Percentiles rank a stretch among this genome's conserved stretches.
Evolutionary conservation across 2,797 vertebrate genomes (phyloP).

Genomic region (Neosilurus mollespiculum): DNA sequence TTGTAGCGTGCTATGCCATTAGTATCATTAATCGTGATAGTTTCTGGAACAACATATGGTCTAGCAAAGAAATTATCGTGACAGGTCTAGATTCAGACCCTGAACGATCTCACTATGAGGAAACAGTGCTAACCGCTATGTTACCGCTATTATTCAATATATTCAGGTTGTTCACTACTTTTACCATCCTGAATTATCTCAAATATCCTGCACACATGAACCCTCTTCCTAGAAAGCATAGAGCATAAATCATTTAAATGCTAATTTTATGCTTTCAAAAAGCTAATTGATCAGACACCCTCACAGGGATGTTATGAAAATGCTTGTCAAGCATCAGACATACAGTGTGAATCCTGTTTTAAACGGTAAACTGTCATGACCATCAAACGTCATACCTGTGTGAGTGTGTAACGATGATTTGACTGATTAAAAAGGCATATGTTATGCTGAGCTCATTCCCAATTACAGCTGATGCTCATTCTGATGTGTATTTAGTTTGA

Average conservation of each 20-base stretch:
- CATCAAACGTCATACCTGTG: background rate
- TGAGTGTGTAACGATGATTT: too few relatives aligned
- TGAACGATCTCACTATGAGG: too few relatives aligned
- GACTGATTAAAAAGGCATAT: background rate
- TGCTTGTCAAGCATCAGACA: background rate
- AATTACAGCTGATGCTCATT: background rate
- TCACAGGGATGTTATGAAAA: background rate
- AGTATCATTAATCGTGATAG: too few relatives aligned
- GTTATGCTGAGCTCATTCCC: background rate
- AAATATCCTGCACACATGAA: background rate
- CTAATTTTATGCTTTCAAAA: background rate
- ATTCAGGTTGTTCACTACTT: too few relatives aligned
- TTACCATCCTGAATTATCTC: background rate
- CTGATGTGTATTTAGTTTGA: background rate
- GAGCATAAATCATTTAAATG: background rate
- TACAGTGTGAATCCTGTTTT: too few relatives aligned
- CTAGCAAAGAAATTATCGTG: too few relatives aligned
- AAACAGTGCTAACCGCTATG: too few relatives aligned
- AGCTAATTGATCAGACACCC: background rate
- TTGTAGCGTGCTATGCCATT: too few relatives aligned
- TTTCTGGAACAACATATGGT: too few relatives aligned
- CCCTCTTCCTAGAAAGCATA: background rate
- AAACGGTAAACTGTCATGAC: too few relatives aligned
- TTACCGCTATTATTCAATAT: too few relatives aligned
- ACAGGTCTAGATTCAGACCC: too few relatives aligned